A percentile compares a stretch with the other conserved stretches of the same genome.
phyloP scores from a whole-genome alignment of 1,140 invertebrate species.

The Lanistes nyassanus region DNA sequence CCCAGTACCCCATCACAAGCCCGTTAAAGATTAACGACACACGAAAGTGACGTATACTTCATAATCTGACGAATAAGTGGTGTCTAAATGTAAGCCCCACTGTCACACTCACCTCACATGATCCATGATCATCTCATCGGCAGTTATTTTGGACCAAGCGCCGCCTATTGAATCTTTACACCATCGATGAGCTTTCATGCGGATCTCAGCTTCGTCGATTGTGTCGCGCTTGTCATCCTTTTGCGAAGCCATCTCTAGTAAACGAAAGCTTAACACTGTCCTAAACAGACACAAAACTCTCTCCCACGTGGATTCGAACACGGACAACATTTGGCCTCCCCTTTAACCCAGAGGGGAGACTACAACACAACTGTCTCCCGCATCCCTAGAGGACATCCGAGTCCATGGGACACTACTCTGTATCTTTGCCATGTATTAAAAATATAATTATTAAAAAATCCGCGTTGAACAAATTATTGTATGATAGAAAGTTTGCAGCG shows the following conservation, averaged over 20 bases:
- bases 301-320: constrained; percentile 15
- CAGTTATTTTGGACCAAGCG: constrained; percentile 34
- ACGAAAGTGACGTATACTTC: too few relatives aligned
- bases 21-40: too few relatives aligned
- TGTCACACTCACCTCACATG: constrained; percentile 31
- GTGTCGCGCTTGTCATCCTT: constrained; percentile 11
- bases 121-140: constrained; percentile 36
- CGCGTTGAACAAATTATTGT: too few relatives aligned
- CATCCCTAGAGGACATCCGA: too few relatives aligned
- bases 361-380: too few relatives aligned
- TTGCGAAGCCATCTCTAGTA: constrained; percentile 6
- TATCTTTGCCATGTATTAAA: too few relatives aligned
- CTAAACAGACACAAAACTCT: constrained; percentile 4
- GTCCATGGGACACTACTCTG: too few relatives aligned
- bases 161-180: constrained; percentile 47
- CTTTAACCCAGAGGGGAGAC: neutral
- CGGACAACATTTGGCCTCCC: constrained; percentile 15
- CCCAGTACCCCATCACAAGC: too few relatives aligned
- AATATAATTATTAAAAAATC: too few relatives aligned
- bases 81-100: too few relatives aligned
- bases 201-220: constrained; percentile 16
- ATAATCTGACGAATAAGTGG: too few relatives aligned
- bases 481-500: too few relatives aligned
- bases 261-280: neutral
- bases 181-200: constrained; percentile 34